These are phyloP conservation scores for Lepilemur ruficaudatus DNA, from an alignment of 2,797 vertebrate species.

Conservation along the genomic window DNA sequence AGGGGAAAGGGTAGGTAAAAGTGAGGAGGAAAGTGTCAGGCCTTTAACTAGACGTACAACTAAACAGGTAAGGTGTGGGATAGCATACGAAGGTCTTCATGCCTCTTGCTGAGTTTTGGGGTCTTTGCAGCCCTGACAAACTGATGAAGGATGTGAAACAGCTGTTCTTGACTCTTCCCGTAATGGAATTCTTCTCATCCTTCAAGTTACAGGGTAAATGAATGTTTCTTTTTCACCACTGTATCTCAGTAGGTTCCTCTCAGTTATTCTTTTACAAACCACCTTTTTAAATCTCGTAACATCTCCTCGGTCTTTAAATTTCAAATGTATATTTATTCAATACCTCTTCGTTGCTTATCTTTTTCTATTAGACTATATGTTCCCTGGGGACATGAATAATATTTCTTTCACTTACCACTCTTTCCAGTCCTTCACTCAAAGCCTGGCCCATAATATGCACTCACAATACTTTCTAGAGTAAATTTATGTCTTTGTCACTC, in stretches of 20 bases:
- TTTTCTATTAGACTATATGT: background rate
- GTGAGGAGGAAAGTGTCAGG: background rate
- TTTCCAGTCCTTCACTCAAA: background rate
- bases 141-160: background rate
- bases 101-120: background rate
- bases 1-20: background rate
- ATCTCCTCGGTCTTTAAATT: background rate
- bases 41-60: background rate
- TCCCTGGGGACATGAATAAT: background rate
- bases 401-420: background rate
- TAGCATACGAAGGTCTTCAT: background rate
- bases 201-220: background rate
- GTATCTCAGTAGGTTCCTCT: background rate
- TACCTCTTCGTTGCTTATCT: background rate
- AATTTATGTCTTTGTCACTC: background rate
- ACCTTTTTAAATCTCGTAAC: background rate
- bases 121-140: background rate
- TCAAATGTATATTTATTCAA: background rate
- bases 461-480: slow-evolving; percentile 21
- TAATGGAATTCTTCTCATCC: background rate
- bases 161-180: background rate
- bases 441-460: background rate
- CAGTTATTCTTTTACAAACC: background rate
- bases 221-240: background rate
- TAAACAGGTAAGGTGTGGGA: background rate